Base-by-base conservation (phyloP, 2,797 vertebrate species). In the Acanthurus tractus region DNA sequence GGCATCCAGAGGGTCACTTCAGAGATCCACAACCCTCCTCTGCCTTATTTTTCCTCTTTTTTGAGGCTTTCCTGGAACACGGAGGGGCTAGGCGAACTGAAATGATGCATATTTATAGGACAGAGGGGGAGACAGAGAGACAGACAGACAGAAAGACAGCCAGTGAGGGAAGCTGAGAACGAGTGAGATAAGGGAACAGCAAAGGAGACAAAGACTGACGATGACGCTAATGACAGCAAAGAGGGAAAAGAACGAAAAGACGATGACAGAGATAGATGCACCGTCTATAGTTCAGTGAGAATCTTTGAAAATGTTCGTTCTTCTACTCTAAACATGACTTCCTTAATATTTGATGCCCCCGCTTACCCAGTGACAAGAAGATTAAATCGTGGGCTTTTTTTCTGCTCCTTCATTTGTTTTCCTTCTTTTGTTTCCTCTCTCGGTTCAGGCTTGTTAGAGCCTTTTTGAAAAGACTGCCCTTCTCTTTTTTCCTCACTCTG, bases 331-430 rank as follows among this genome's bases (percentile, higher is more conserved):
- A 82, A 88, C 45, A 54, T 46, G 52, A 59, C 81, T 80, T 76
- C 70, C 85, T 96, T 88, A 94, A 94, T 96, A 96, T 96, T 96
- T 95, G 74, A 96, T 95, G 89, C 88, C 49, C 72, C 78, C 82
- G 20, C 23, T 13, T 63, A 20, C 25, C 82, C 90, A 90, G 91
- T 83, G 82, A 90, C 94, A 87, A 85, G 87, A 86, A 90, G 90
- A 91, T 91, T 92, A 94, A 93, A 93, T 92, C 79, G 86, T 70
- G 77, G 70, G 75, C 42, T 71, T 58, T 58, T 55, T 77, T 56
- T 57, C 29, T 66, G 58, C 56, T 44, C 34, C 53, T 38, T 57
- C 18, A 40, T 77, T 63, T 66, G 52, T 76, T 71, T 84, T 42
- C 40, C 29, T 55, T 48, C 36, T 50, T 76, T 54, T 61, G 42